phyloP scores from a whole-genome alignment of 1,140 invertebrate species.

The Globodera ellingtonae region DNA sequence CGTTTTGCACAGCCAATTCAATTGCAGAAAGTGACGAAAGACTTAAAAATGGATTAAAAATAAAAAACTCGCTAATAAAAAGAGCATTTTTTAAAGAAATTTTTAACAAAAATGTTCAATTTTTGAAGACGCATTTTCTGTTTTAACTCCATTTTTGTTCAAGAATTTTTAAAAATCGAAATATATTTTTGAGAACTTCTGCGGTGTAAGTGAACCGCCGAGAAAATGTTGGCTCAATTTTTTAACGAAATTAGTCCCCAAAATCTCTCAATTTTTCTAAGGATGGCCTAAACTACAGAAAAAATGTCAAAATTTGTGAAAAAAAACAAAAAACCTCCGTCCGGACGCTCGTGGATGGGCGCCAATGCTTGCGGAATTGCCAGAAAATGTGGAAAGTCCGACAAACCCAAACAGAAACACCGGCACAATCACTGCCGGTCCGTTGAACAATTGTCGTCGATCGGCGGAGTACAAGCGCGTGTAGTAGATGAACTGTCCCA shows the following conservation, averaged over 20 bases:
- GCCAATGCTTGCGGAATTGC: neutral
- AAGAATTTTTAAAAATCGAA: too few relatives aligned
- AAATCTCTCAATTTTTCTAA: too few relatives aligned
- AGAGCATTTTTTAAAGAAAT: too few relatives aligned
- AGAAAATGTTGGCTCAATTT: too few relatives aligned
- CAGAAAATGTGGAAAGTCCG: conserved; percentile 39
- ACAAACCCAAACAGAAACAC: conserved; percentile 53
- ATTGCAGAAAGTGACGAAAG: conserved; percentile 9
- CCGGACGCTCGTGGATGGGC: neutral
- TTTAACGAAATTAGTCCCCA: too few relatives aligned
- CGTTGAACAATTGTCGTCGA: conserved; percentile 24
- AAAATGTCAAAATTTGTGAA: neutral
- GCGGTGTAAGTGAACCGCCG: too few relatives aligned
- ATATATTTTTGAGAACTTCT: too few relatives aligned
- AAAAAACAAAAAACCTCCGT: conserved; percentile 10
- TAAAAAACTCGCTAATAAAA: neutral
- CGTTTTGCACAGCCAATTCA: neutral
- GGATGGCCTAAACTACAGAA: too few relatives aligned
- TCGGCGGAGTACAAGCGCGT: conserved; percentile 50
- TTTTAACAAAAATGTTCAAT: too few relatives aligned
- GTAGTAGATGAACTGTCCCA: conserved; percentile 60
- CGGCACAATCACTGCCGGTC: conserved; percentile 41
- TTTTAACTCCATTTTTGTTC: too few relatives aligned
- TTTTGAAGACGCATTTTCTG: too few relatives aligned
- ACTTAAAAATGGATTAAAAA: neutral